phyloP scores from a whole-genome alignment of 92 coral and sea anemone genomes.

The Heteractis magnifica region DNA sequence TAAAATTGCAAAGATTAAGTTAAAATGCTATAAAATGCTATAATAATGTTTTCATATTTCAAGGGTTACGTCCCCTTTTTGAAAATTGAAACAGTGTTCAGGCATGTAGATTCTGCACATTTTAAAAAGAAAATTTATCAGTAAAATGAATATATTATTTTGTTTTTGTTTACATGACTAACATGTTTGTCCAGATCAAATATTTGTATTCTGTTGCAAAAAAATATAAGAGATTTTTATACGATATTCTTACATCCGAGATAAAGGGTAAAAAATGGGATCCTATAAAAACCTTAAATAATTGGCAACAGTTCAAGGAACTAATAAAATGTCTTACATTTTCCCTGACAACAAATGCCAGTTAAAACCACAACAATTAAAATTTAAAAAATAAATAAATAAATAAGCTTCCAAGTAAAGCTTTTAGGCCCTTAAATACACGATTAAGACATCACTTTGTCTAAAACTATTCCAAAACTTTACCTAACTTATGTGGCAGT shows the following conservation, averaged over 20 bases:
- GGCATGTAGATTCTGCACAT: too few species aligned
- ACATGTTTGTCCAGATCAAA: neutral
- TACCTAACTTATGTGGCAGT: conserved; percentile 89
- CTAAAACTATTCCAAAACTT: conserved; percentile 6
- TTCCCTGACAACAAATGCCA: neutral
- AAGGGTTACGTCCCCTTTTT: too few species aligned
- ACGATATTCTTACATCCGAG: neutral
- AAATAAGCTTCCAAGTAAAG: neutral
- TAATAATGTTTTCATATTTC: too few species aligned
- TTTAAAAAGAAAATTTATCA: too few species aligned
- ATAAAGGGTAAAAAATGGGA: neutral
- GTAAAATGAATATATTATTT: neutral
- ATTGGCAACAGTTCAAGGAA: neutral
- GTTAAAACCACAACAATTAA: neutral
- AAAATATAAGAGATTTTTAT: neutral
- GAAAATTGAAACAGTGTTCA: too few species aligned
- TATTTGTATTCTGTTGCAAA: neutral
- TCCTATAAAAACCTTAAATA: neutral
- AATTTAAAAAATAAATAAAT: neutral
- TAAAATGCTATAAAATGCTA: too few species aligned
- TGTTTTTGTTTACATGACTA: neutral
- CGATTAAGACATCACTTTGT: neutral
- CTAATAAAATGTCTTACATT: neutral
- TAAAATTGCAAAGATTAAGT: too few species aligned
- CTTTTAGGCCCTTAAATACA: conserved; percentile 7